phyloP scores from a whole-genome alignment of 2,888 invertebrate species.

The Heliconius sara region DNA sequence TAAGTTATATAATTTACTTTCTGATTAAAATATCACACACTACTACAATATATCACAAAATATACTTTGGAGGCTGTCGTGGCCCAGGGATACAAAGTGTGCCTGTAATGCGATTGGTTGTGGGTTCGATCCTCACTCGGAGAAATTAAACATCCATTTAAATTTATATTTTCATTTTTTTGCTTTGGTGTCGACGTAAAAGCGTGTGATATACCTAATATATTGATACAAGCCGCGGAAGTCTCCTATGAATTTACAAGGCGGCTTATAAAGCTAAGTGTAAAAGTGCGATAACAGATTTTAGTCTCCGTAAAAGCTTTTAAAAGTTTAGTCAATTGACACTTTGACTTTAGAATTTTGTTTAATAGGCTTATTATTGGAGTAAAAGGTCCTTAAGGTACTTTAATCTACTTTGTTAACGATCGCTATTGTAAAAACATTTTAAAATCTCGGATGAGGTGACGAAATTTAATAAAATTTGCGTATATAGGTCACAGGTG shows the following conservation, averaged over 20 bases:
- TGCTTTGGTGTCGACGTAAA: too few relatives aligned
- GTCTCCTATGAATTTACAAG: conserved; percentile 23
- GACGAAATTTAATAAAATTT: background rate
- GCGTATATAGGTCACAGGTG: background rate
- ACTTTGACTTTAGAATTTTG: conserved; percentile 29
- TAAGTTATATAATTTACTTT: too few relatives aligned
- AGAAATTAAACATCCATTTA: too few relatives aligned
- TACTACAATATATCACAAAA: too few relatives aligned
- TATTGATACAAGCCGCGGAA: background rate
- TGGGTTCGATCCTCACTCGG: too few relatives aligned
- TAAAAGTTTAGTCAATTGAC: conserved; percentile 29
- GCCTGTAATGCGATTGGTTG: too few relatives aligned
- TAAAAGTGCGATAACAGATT: conserved; percentile 26
- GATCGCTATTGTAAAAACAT: background rate
- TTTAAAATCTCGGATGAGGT: background rate
- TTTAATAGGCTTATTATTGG: conserved; percentile 22
- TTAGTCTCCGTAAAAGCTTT: conserved; percentile 28
- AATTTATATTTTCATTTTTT: too few relatives aligned
- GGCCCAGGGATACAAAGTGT: too few relatives aligned
- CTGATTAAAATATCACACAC: too few relatives aligned
- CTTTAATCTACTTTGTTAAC: conserved; percentile 30
- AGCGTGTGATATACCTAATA: background rate
- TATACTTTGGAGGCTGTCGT: too few relatives aligned
- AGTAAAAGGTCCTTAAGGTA: background rate
- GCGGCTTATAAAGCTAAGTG: conserved; percentile 4